Percentiles rank a stretch among this genome's conserved stretches.
Conservation (phyloP, 2,113 vertebrate genomes). For the Sinocyclocheilus grahami region DNA sequence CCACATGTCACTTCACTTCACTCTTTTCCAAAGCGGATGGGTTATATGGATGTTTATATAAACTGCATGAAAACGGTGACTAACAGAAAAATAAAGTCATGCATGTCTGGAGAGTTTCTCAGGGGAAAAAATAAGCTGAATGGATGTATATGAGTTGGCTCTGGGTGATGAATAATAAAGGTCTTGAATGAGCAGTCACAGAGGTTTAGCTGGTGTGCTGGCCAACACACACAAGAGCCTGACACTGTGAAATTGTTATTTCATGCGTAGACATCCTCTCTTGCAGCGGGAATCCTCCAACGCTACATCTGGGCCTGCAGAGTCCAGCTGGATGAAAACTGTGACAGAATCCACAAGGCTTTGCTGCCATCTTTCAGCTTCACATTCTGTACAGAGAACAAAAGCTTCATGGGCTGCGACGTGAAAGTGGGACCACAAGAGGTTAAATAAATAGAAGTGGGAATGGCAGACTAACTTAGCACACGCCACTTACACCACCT, state of each 20-base stretch:
- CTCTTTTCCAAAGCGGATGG: neutral
- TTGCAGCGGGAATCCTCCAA: slow-evolving; percentile 21
- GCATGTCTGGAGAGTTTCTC: neutral
- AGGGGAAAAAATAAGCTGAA: neutral
- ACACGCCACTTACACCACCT: slow-evolving; percentile 57
- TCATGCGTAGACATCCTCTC: slow-evolving; percentile 36
- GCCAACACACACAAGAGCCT: slow-evolving; percentile 31
- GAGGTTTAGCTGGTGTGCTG: slow-evolving; percentile 22
- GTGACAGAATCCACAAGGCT: slow-evolving; percentile 61
- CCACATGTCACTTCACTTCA: too few species aligned
- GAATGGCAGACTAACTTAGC: slow-evolving; percentile 57
- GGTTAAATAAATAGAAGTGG: slow-evolving; percentile 63
- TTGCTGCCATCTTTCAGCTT: slow-evolving; percentile 39
- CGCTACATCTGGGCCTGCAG: slow-evolving; percentile 31
- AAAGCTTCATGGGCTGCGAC: slow-evolving; percentile 17
- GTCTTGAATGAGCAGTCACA: slow-evolving; percentile 32
- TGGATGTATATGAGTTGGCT: slow-evolving; percentile 11
- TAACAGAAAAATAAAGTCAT: neutral
- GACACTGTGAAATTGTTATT: slow-evolving; percentile 38
- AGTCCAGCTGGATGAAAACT: slow-evolving; percentile 58
- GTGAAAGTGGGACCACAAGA: slow-evolving; percentile 43
- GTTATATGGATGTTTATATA: neutral
- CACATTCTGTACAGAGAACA: slow-evolving; percentile 22
- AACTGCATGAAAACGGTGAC: neutral
- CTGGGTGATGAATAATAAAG: neutral